These are phyloP conservation scores for Phrynocephalus versicolor DNA, from an alignment of 2,113 vertebrate genomes.

Conservation along the genomic window DNA sequence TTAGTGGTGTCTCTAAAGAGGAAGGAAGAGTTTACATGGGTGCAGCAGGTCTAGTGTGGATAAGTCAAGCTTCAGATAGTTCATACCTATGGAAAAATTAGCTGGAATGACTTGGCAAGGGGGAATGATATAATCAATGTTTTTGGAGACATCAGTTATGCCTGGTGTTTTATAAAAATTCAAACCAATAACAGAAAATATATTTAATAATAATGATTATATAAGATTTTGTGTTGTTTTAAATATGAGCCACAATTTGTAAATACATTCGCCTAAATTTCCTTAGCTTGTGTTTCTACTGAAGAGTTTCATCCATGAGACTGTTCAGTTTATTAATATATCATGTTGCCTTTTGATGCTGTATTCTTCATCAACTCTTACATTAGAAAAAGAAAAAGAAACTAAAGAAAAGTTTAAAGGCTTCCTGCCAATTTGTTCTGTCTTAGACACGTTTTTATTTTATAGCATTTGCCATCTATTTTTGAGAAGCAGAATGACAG, in stretches of 20 bases:
- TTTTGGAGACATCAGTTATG: neutral
- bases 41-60: neutral
- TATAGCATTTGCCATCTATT: slow-evolving; percentile 69
- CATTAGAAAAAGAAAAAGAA: slow-evolving; percentile 58
- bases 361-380: slow-evolving; percentile 71
- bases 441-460: slow-evolving; percentile 84
- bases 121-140: too few relatives aligned
- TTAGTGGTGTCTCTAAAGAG: neutral
- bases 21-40: neutral
- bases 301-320: slow-evolving; percentile 82
- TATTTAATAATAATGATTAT: slow-evolving; percentile 73
- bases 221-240: slow-evolving; percentile 65
- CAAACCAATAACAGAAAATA: slow-evolving; percentile 46
- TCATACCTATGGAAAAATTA: too few relatives aligned
- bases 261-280: slow-evolving; percentile 83
- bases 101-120: neutral
- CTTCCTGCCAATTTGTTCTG: slow-evolving; percentile 81
- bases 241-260: slow-evolving; percentile 81
- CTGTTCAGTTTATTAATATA: slow-evolving; percentile 88
- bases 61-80: neutral
- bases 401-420: slow-evolving; percentile 76
- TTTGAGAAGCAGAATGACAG: slow-evolving; percentile 55
- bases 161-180: slow-evolving; percentile 62
- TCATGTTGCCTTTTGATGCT: slow-evolving; percentile 78
- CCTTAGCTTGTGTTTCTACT: slow-evolving; percentile 77